Percentiles rank a stretch among this genome's conserved stretches.
These are phyloP conservation scores for Hypanus sabinus DNA, from an alignment of 2,113 vertebrate species.

Conservation along the genomic window DNA sequence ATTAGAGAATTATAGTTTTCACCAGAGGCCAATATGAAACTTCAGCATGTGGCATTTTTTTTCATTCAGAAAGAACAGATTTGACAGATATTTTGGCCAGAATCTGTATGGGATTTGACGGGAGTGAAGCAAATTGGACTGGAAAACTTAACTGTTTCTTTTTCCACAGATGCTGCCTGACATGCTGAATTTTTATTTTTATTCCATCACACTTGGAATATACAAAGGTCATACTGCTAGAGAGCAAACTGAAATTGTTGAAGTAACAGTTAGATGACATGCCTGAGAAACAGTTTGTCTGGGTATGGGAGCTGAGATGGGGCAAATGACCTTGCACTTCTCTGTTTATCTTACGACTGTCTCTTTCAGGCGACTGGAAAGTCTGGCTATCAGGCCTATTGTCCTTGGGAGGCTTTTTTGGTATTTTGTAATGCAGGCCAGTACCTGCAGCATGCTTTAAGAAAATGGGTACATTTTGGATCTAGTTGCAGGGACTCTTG, in stretches of 20 bases:
- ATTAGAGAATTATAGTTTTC: no score
- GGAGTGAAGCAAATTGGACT: no score
- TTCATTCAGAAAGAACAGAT: no score
- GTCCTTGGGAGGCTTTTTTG: neutral
- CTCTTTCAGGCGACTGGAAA: neutral
- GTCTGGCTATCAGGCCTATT: neutral
- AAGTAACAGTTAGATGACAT: neutral
- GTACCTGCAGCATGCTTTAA: neutral
- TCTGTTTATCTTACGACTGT: slow-evolving; percentile 6
- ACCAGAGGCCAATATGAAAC: no score
- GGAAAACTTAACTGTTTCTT: no score
- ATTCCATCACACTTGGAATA: neutral
- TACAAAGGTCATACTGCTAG: neutral
- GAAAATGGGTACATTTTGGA: neutral
- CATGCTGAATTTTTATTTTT: no score
- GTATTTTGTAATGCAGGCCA: neutral
- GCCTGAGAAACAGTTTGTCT: neutral
- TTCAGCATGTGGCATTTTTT: no score
- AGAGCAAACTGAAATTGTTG: neutral
- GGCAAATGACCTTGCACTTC: neutral
- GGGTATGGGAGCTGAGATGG: neutral
- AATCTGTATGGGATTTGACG: no score
- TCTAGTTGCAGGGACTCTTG: neutral
- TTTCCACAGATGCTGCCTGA: no score
- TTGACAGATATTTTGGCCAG: no score